Evolutionary conservation across 2,113 vertebrate species (phyloP).

Genomic region (Phylloscopus trochilus): DNA sequence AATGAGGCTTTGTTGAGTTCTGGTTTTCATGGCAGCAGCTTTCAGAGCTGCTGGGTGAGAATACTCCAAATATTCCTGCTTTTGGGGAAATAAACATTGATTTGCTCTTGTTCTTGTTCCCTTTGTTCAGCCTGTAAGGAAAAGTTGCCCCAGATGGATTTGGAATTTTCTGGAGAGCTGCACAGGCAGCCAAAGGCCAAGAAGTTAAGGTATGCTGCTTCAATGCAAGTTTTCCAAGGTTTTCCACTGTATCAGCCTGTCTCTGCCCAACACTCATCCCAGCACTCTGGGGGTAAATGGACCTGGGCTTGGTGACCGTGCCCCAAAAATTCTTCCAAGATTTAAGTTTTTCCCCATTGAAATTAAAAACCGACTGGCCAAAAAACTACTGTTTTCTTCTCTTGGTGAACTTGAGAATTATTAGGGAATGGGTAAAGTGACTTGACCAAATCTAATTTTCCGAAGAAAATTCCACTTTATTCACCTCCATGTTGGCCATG

Average conservation of each 20-base stretch:
- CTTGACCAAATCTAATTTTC: not conserved
- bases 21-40: not conserved
- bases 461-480: not conserved
- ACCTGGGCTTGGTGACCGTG: not conserved
- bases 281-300: not conserved
- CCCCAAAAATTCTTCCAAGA: not conserved
- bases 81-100: not conserved
- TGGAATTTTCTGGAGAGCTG: slow-evolving; percentile 59
- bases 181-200: slow-evolving; percentile 55
- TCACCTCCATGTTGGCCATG: not conserved
- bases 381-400: not conserved
- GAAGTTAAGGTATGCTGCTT: slow-evolving; percentile 81
- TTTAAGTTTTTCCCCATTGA: not conserved
- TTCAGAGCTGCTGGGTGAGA: not conserved
- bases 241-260: not conserved
- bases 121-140: not conserved
- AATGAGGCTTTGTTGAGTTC: not conserved
- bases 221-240: not conserved
- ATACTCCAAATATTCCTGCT: not conserved
- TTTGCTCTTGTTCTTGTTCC: not conserved
- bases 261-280: not conserved
- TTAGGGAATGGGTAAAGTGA: too few species aligned
- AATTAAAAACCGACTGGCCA: not conserved
- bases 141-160: not conserved
- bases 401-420: not conserved